phyloP scores from a whole-genome alignment of 1,140 invertebrate species.

The Caenorhabditis latens region DNA sequence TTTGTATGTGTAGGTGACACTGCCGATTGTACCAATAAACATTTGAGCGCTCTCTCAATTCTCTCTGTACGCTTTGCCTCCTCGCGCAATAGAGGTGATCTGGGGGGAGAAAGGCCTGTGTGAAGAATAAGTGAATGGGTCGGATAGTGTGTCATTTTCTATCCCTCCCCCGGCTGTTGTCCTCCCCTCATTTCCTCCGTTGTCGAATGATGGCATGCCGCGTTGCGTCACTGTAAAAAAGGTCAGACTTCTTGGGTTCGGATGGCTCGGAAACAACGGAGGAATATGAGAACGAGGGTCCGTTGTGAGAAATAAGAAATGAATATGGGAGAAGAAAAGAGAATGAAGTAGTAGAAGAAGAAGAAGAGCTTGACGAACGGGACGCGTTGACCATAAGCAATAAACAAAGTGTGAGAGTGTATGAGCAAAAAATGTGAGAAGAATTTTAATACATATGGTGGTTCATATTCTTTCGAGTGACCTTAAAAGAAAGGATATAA shows the following conservation, averaged over 20 bases:
- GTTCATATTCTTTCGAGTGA: background rate
- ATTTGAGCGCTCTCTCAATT: conserved; percentile 9
- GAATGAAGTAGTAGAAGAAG: conserved; percentile 10
- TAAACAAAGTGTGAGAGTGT: conserved; percentile 27
- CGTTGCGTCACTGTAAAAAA: conserved; percentile 47
- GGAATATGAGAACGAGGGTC: background rate
- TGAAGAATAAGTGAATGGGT: conserved; percentile 30
- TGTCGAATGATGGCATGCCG: conserved; percentile 35
- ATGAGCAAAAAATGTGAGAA: conserved; percentile 3
- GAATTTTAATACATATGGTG: background rate
- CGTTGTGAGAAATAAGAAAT: background rate
- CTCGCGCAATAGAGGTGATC: conserved; percentile 18
- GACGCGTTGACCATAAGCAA: background rate
- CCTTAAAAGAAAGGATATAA: background rate
- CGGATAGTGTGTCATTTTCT: conserved; percentile 43
- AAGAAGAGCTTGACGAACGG: background rate
- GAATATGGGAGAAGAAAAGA: background rate
- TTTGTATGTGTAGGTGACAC: conserved; percentile 33
- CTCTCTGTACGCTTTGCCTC: background rate
- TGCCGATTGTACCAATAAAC: conserved; percentile 53
- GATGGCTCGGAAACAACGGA: background rate
- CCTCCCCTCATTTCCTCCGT: background rate
- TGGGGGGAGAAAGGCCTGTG: background rate
- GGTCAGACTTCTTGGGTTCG: background rate
- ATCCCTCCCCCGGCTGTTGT: background rate